These are phyloP conservation scores for Sebastes miniatus DNA, from an alignment of 2,797 vertebrate species.

Conservation along the genomic window DNA sequence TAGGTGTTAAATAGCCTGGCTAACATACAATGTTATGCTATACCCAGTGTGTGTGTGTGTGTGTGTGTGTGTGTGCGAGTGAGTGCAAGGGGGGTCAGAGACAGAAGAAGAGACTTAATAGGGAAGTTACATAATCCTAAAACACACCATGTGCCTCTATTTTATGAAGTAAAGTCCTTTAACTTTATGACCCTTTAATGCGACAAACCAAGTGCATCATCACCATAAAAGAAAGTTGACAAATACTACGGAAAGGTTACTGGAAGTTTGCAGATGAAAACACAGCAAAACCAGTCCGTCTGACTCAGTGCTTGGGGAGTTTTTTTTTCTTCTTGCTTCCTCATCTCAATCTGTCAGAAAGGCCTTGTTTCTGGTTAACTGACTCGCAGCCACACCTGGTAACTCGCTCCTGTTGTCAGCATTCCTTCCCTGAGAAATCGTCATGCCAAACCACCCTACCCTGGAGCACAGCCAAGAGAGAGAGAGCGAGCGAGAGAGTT, in stretches of 20 bases:
- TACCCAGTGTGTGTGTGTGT: constrained; percentile 17
- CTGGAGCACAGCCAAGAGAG: constrained; percentile 83
- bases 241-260: not conserved
- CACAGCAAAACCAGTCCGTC: constrained; percentile 47
- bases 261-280: constrained; percentile 33
- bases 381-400: constrained; percentile 88
- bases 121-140: constrained; percentile 19
- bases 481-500: constrained; percentile 1
- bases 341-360: constrained; percentile 70
- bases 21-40: constrained; percentile 53
- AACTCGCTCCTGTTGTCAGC: constrained; percentile 83
- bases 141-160: not conserved
- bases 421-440: constrained; percentile 85
- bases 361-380: constrained; percentile 84
- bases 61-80: not conserved
- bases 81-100: not conserved
- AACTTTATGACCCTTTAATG: constrained; percentile 3
- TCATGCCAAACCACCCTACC: constrained; percentile 83
- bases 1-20: constrained; percentile 67
- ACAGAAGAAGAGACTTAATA: not conserved
- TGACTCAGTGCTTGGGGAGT: constrained; percentile 25
- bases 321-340: constrained; percentile 39
- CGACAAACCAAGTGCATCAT: not conserved
- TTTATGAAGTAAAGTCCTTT: constrained; percentile 11
- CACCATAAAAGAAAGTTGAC: not conserved